A percentile compares a stretch with the other conserved stretches of the same genome.
phyloP scores from a whole-genome alignment of 64 coral and sea anemone species.

The Dendronephthya gigantea region DNA sequence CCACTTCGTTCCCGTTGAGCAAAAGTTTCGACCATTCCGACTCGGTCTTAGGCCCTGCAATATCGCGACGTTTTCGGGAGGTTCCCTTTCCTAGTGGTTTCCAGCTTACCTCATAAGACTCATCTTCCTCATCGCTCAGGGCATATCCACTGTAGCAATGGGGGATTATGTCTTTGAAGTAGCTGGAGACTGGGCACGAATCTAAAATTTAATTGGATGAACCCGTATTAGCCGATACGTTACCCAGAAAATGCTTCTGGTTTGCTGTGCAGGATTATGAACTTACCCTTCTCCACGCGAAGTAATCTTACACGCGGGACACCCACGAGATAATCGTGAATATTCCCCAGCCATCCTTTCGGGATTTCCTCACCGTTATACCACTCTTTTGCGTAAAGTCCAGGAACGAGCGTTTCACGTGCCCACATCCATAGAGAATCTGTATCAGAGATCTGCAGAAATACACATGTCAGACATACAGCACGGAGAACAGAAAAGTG shows the following conservation, averaged over 20 bases:
- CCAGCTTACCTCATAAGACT: slow-evolving; percentile 51
- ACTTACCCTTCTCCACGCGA: slow-evolving; percentile 53
- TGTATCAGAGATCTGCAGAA: slow-evolving; percentile 41
- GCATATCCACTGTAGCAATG: slow-evolving; percentile 44
- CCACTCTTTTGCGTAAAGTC: slow-evolving; percentile 43
- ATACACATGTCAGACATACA: too few species aligned
- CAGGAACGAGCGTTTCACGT: slow-evolving; percentile 53
- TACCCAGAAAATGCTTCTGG: too few species aligned
- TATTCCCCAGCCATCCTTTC: slow-evolving; percentile 53
- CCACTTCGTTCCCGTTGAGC: not conserved
- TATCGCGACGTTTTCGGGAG: slow-evolving; percentile 21
- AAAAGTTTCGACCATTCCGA: not conserved
- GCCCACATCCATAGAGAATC: slow-evolving; percentile 67
- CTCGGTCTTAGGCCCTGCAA: not conserved
- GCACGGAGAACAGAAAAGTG: too few species aligned
- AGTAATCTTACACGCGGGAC: slow-evolving; percentile 69
- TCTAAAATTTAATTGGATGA: not conserved
- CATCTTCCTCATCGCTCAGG: slow-evolving; percentile 29
- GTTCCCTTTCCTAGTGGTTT: slow-evolving; percentile 28
- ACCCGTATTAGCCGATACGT: too few species aligned
- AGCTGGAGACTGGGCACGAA: slow-evolving; percentile 11
- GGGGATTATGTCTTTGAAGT: not conserved
- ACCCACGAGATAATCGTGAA: slow-evolving; percentile 75
- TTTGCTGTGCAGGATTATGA: too few species aligned
- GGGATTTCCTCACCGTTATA: slow-evolving; percentile 61